These are phyloP conservation scores for Athetis lepigone DNA, from an alignment of 2,888 invertebrate genomes.

Conservation along the genomic window DNA sequence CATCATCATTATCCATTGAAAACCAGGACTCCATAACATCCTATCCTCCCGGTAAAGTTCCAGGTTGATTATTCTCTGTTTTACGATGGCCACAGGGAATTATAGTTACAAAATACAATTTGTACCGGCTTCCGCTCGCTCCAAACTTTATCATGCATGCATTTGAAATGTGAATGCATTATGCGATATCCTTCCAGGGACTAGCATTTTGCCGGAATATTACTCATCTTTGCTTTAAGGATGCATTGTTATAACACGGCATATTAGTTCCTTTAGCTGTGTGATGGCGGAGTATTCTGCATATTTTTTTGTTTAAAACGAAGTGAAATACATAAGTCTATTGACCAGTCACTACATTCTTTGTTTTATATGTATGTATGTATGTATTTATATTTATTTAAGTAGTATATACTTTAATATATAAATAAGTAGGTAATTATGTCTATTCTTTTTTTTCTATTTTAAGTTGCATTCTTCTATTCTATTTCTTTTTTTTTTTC, in stretches of 20 bases:
- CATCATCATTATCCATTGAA: slow-evolving; percentile 12
- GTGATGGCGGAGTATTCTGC: background rate
- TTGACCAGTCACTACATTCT: too few relatives aligned
- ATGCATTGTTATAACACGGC: slow-evolving; percentile 8
- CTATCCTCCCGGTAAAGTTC: slow-evolving; percentile 16
- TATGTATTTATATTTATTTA: background rate
- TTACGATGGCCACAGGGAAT: slow-evolving; percentile 59
- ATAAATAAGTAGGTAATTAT: too few relatives aligned
- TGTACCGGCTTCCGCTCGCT: slow-evolving; percentile 54
- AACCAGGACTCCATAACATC: background rate
- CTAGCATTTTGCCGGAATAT: slow-evolving; percentile 14
- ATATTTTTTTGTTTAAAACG: background rate
- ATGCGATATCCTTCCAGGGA: slow-evolving; percentile 28
- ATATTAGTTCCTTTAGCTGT: background rate
- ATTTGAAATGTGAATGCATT: slow-evolving; percentile 51
- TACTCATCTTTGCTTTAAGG: slow-evolving; percentile 28
- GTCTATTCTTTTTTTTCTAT: too few relatives aligned
- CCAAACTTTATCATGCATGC: slow-evolving; percentile 60
- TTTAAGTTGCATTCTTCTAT: too few relatives aligned
- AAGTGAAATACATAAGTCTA: too few relatives aligned
- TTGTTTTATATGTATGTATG: too few relatives aligned
- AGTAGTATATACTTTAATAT: too few relatives aligned
- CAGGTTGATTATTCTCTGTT: slow-evolving; percentile 52
- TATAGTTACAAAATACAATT: slow-evolving; percentile 62
- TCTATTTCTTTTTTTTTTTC: too few relatives aligned